Percentiles rank a stretch among this genome's conserved stretches.
Conservation (phyloP, 2,113 vertebrate genomes). For the Phalacrocorax pelagicus region DNA sequence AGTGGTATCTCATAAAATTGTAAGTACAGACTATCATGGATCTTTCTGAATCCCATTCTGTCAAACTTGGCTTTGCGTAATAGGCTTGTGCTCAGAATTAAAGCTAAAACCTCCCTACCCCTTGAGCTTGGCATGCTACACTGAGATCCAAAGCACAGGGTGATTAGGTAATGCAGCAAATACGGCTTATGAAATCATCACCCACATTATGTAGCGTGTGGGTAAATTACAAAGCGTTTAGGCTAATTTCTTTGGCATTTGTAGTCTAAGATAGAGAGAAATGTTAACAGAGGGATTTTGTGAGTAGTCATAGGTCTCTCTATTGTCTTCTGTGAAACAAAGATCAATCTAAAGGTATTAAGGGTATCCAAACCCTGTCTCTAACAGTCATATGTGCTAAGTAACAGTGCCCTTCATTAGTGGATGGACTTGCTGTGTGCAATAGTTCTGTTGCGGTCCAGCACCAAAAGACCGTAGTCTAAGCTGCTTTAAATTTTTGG, state of each 20-base stretch:
- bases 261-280: not conserved
- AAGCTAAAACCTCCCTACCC: not conserved
- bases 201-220: not conserved
- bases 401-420: not conserved
- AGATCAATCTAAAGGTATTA: not conserved
- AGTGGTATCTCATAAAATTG: too few relatives aligned
- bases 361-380: not conserved
- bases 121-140: not conserved
- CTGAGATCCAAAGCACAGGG: not conserved
- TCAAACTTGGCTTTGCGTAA: not conserved
- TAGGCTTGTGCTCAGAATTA: not conserved
- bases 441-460: not conserved
- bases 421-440: not conserved
- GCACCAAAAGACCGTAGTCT: not conserved
- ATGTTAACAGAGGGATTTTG: not conserved
- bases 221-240: not conserved
- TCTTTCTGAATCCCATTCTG: not conserved
- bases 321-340: not conserved
- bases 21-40: not conserved
- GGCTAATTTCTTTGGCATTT: not conserved
- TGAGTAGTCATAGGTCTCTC: not conserved
- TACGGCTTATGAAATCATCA: not conserved
- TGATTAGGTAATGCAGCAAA: not conserved
- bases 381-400: not conserved
- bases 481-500: not conserved